A percentile compares a stretch with the other conserved stretches of the same genome.
These are phyloP conservation scores for Cossypha niveicapilla DNA, from an alignment of 2,797 vertebrate species.

Conservation along the genomic window DNA sequence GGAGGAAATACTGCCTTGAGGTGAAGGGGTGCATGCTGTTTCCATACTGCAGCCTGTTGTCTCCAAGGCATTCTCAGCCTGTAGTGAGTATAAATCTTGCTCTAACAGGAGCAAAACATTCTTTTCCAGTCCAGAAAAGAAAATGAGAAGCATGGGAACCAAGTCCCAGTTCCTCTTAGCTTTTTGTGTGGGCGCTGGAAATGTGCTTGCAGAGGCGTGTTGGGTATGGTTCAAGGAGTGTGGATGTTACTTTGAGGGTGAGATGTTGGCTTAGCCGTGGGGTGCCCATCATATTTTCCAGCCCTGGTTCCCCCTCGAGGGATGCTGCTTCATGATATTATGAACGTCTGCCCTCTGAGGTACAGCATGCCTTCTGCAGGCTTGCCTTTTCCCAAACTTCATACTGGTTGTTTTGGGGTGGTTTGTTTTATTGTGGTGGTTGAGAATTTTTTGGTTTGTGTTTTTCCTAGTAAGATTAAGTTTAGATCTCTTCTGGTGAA, in stretches of 20 bases:
- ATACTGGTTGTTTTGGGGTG: background rate
- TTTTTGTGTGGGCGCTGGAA: background rate
- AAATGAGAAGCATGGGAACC: background rate
- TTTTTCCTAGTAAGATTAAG: background rate
- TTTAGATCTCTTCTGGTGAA: background rate
- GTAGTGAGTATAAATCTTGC: background rate
- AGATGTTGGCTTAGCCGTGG: background rate
- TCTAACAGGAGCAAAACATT: background rate
- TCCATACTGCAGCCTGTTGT: background rate
- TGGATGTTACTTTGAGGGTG: accelerated
- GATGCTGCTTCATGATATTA: background rate
- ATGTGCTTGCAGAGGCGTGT: background rate
- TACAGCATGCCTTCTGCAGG: background rate
- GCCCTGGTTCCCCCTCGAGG: background rate
- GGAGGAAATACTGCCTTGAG: background rate
- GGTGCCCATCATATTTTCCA: background rate
- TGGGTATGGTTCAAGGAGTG: background rate
- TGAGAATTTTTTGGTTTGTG: background rate
- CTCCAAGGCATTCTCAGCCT: background rate
- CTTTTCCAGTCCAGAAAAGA: background rate
- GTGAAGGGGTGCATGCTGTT: background rate
- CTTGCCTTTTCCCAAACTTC: background rate
- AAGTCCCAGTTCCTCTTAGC: background rate
- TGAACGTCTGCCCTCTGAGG: background rate
- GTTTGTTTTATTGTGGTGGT: background rate